Base-by-base conservation (phyloP, 2,888 invertebrate genomes). In the Troilus luridus region DNA sequence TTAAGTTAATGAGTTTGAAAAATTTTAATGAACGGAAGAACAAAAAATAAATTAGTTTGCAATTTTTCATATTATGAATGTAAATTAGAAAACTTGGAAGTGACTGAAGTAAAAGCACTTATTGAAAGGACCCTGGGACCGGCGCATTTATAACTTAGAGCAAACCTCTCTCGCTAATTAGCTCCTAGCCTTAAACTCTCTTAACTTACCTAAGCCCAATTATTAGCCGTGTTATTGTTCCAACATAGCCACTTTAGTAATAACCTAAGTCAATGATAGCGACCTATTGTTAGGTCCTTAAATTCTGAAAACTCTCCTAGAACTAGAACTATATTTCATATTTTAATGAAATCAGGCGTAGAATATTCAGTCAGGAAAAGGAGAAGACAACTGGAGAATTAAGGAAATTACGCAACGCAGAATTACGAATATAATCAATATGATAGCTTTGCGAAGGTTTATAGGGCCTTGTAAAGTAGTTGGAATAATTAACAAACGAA, bases 61-160 rank as follows among this genome's bases (percentile, higher is more conserved):
- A 77, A 77, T 77, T 77, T 77, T 77, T 77, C 41, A 77, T 41
- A 41, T 77, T 77, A 77, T 77, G 72, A 77, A 77, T 77, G 72
- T 41, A 77, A 77, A 77, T 77, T 77, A 77, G 72, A 77, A 77
- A 77, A 77, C 17, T 77, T 77, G 72, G 27, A 77, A 77, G 67
- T 3, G 72, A 41, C 72, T 77, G 8, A 41, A 77, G 72, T 77
- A 77, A 77, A 77, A 77, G 72, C 19, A 27, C 27, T 77, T 77
- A 77, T 77, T 77, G 72, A 41, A 41, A 77, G 72, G 19, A 27
- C 17, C 17, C 17, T 77, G 14, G 72, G 72, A 77, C 72, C 41
- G 8, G 19, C 17, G 7, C 72, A 77, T 77, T 77, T 77, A 77
- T 77, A 77, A 77, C 27, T 77, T 77, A 41, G 41, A 77, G 72